These are phyloP conservation scores for Anseranas semipalmata DNA, from an alignment of 2,113 vertebrate species.

Conservation along the genomic window DNA sequence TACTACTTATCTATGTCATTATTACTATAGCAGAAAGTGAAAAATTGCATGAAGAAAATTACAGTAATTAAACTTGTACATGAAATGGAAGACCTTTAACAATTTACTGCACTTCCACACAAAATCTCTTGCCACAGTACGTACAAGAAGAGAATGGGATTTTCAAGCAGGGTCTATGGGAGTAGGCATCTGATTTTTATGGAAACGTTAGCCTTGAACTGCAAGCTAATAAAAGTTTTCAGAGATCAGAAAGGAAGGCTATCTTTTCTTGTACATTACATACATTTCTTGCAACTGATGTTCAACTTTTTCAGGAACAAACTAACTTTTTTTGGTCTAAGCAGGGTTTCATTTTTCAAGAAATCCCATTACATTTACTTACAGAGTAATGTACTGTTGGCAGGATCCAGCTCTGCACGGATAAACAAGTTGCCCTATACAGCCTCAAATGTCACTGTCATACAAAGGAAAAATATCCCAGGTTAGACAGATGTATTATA, in stretches of 20 bases:
- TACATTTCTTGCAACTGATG: background rate
- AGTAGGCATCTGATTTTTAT: background rate
- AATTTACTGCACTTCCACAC: background rate
- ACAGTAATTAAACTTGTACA: background rate
- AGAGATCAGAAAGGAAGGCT: background rate
- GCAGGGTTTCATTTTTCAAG: background rate
- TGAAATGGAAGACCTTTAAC: background rate
- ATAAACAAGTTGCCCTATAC: background rate
- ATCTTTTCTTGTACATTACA: background rate
- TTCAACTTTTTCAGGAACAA: background rate
- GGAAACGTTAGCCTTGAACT: background rate
- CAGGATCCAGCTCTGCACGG: background rate
- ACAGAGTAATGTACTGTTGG: background rate
- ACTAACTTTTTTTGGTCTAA: background rate
- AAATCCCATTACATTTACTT: background rate
- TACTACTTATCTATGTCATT: background rate
- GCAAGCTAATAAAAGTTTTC: background rate
- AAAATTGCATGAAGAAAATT: slow-evolving; percentile 1
- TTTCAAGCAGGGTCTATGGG: background rate
- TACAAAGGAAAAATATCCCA: background rate
- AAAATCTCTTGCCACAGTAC: background rate
- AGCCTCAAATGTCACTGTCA: background rate
- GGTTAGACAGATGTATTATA: background rate
- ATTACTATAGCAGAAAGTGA: background rate
- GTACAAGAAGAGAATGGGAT: background rate